Evolutionary conservation across 2,888 invertebrate genomes (phyloP).

Genomic region (Argyresthia goedartella): DNA sequence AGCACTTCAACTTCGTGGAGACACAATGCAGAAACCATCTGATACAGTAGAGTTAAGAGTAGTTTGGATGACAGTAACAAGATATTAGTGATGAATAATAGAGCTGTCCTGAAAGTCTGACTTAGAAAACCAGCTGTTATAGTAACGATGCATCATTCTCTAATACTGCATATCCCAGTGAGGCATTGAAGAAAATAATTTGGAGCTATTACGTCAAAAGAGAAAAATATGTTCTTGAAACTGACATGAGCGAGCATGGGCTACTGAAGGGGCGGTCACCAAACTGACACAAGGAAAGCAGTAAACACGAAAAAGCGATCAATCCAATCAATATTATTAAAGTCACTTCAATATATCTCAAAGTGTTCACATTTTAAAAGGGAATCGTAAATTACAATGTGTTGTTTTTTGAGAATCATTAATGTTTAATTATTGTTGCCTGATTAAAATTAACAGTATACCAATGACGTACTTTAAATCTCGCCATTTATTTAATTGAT

Average conservation of each 20-base stretch:
- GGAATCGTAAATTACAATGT: constrained; percentile 48
- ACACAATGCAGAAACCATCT: neutral
- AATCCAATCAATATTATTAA: constrained; percentile 68
- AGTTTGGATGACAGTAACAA: constrained; percentile 55
- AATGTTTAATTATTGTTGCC: constrained; percentile 34
- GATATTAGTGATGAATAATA: constrained; percentile 67
- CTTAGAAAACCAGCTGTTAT: constrained; percentile 67
- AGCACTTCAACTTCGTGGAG: neutral
- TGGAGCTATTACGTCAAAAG: constrained; percentile 62
- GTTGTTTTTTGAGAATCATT: constrained; percentile 68
- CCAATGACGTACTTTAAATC: too few relatives aligned
- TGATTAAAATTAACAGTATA: constrained; percentile 21
- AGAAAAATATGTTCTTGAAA: constrained; percentile 53
- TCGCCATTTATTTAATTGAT: too few relatives aligned
- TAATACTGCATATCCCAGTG: constrained; percentile 68
- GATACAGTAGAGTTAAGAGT: constrained; percentile 14
- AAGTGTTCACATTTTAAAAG: constrained; percentile 32
- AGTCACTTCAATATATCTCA: constrained; percentile 47
- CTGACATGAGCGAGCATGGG: constrained; percentile 65
- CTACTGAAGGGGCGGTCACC: constrained; percentile 69
- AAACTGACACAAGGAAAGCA: constrained; percentile 74
- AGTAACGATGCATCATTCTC: constrained; percentile 70
- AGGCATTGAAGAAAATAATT: constrained; percentile 65
- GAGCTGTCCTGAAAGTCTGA: constrained; percentile 67
- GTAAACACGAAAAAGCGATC: constrained; percentile 73